Base-by-base conservation (phyloP, 23 tunicate species). In the Diplosoma virens region DNA sequence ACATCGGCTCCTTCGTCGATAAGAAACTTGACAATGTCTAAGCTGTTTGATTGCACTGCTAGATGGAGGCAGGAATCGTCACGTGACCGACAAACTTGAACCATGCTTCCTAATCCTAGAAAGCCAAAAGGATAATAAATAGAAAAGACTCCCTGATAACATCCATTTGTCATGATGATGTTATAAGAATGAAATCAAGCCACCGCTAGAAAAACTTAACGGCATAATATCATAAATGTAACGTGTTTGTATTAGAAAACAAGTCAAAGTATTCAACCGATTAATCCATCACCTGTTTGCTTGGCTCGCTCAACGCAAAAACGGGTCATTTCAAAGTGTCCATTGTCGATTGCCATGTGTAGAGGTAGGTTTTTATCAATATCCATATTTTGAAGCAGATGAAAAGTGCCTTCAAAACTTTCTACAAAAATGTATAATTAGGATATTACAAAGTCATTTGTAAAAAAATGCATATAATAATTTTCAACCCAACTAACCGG, bases 311-410 rank as follows among this genome's bases (percentile, higher is more conserved):
- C 78, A 26, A 92, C 56, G 37, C 97, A 92, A 29, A 85, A 85
- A 59, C 85, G 76, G 4, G 81, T 92, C 59, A 92, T 27, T 0
- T 69, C 71, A 4, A 85, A 56, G 59, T 92, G 91, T 0, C 91
- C 97, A 46, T 92, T 92, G 63, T 92, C 97, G 24, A 92, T 81
- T 3, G 97, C 83, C 0, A 85, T 79, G 71, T 92, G 97, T 16
- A 92, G 65, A 0, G 97, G 97, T 47, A 92, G 87, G 70, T 85
- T 92, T 67, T 92, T 92, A 21, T 92, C 97, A 0, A 75, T 81
- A 59, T 92, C 97, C 14, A 59, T 59, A 56, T 81, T 84, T 60
- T 85, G 79, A 32, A 92, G 84, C 25, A 92, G 66, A 6, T 85
- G 84, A 25, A 82, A 85, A 1, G 91, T 59, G 35, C 97, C 87